Base-by-base conservation (phyloP, 2,797 vertebrate genomes). In the Chelonia mydas region DNA sequence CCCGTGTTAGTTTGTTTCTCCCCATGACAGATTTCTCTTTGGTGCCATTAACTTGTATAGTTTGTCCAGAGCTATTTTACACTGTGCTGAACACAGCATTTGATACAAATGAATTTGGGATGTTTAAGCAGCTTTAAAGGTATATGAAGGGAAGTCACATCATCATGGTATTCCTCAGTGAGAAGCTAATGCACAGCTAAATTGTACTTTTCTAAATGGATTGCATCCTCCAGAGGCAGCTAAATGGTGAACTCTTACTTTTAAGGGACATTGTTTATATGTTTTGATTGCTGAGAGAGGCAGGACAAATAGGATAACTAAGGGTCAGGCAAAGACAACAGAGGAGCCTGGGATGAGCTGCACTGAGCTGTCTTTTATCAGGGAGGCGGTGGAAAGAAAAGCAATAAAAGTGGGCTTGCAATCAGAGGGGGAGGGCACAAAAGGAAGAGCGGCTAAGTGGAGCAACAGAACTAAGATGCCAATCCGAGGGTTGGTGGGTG, bases 161-260 rank as follows among this genome's bases (percentile, higher is more conserved):
- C 7, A 45, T 11, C 33, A 17, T 27, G 74, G 74, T 68, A 51
- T 85, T 89, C 47, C 31, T 83, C 47, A 65, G 54, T 57, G 59
- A 82, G 37, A 12, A 85, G 15, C 4, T 74, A 84, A 86, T 13
- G 3, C 25, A 55, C 54, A 55, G 89, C 90, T 87, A 74, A 90
- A 76, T 27, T 37, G 10, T 6, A 5, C 2, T 86, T 96, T 94
- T 68, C 0, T 0, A 55, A 82, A 53, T 17, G 19, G 68, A 87
- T 33, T 84, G 11, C 37, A 81, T 77, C 31, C 0, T 83, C 37
- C 57, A 59, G 6, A 0, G 0, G 61, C 79, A 88, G 79, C 72
- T 23, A 85, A 86, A 85, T 85, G 0, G 0, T 54, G 2, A 90
- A 47, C 3, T 77, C 31, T 27, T 81, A 54, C 0, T 0, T 72